Conservation (phyloP, 2,113 vertebrate species). For the Cochlearius cochlearius region DNA sequence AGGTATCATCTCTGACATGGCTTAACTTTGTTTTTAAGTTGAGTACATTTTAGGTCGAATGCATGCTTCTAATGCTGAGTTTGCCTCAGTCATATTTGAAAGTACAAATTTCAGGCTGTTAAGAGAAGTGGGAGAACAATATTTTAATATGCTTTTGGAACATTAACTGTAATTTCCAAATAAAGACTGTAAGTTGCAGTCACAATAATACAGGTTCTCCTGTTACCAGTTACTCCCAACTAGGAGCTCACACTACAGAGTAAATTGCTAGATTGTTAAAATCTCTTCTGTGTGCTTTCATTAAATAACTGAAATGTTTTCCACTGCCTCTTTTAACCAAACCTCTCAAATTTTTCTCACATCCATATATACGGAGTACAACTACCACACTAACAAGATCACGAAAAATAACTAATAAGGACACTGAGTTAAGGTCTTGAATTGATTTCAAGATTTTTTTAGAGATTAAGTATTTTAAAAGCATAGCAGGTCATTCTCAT, state of each 20-base stretch:
- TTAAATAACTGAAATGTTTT: background rate
- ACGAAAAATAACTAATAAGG: background rate
- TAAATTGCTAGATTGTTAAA: background rate
- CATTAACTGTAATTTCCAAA: background rate
- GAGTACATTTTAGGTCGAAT: background rate
- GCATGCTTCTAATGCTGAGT: background rate
- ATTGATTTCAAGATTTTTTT: background rate
- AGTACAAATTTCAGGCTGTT: background rate
- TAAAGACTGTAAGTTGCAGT: background rate
- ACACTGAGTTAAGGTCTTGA: background rate
- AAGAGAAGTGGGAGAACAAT: background rate
- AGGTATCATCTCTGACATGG: background rate
- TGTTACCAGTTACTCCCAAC: background rate
- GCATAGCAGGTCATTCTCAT: background rate
- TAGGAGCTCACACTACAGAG: background rate
- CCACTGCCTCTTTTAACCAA: background rate
- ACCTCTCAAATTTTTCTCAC: background rate
- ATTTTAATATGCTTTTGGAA: background rate
- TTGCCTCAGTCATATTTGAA: background rate
- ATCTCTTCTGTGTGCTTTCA: background rate
- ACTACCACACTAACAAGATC: background rate
- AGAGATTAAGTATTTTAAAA: background rate
- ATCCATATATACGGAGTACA: background rate
- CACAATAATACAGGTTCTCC: background rate
- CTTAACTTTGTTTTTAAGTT: background rate